Evolutionary conservation across 1,140 invertebrate genomes (phyloP).

Genomic region (Cecropterus lyciades): DNA sequence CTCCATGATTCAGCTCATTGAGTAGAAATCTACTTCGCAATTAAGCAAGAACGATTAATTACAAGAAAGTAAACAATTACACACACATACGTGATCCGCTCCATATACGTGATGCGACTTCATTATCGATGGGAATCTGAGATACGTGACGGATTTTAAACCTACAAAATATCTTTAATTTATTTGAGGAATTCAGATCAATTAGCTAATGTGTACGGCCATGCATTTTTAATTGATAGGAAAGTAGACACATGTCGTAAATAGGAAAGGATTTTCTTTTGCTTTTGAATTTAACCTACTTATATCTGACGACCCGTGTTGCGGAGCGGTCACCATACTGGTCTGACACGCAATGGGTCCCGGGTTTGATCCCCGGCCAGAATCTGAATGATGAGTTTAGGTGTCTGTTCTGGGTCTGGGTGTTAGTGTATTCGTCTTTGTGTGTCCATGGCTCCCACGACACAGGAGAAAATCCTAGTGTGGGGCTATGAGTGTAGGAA

Average conservation of each 20-base stretch:
- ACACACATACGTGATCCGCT: slow-evolving; percentile 48
- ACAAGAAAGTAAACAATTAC: slow-evolving; percentile 65
- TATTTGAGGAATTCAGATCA: slow-evolving; percentile 16
- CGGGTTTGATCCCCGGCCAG: no score
- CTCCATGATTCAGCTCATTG: neutral
- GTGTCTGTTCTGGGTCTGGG: no score
- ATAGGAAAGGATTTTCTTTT: neutral
- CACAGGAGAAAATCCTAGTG: no score
- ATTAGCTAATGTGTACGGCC: slow-evolving; percentile 7
- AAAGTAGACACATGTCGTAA: neutral
- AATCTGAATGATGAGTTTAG: no score
- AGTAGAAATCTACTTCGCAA: slow-evolving; percentile 44
- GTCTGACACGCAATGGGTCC: no score
- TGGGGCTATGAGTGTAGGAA: no score
- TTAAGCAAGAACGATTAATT: slow-evolving; percentile 57
- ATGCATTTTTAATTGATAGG: neutral
- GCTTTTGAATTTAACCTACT: no score
- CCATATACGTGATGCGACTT: slow-evolving; percentile 58
- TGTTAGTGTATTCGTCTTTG: no score
- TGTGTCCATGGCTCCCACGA: no score
- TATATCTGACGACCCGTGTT: no score
- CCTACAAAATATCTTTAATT: neutral
- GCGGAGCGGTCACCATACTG: no score
- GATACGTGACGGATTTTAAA: slow-evolving; percentile 45
- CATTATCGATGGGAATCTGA: slow-evolving; percentile 49